Evolutionary conservation across 2,888 invertebrate genomes (phyloP).

Genomic region (Callyntrura sp.): DNA sequence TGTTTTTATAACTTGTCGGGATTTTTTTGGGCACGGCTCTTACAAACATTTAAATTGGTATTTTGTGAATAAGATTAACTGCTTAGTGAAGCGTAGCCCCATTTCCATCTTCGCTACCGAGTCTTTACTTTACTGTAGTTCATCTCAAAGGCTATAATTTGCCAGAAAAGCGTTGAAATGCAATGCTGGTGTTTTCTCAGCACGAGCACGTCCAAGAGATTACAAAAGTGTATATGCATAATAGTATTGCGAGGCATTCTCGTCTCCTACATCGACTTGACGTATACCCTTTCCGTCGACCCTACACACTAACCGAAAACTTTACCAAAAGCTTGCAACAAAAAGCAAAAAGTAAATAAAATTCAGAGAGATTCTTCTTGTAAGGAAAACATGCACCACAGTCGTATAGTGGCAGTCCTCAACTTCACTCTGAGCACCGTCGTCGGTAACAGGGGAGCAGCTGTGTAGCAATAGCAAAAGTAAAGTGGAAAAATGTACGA

Average conservation of each 20-base stretch:
- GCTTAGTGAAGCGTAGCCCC: constrained; percentile 15
- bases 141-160: constrained; percentile 39
- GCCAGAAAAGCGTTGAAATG: constrained; percentile 50
- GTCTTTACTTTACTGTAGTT: constrained; percentile 1
- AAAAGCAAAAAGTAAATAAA: constrained; percentile 44
- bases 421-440: background rate
- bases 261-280: constrained; percentile 26
- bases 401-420: background rate
- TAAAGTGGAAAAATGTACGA: constrained; percentile 24
- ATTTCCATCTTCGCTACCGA: constrained; percentile 19
- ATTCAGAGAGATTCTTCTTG: constrained; percentile 16
- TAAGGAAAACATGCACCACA: constrained; percentile 3
- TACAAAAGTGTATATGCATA: constrained; percentile 16
- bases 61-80: constrained; percentile 44
- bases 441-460: background rate
- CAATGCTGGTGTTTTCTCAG: constrained; percentile 43
- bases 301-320: background rate
- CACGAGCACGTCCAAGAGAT: constrained; percentile 54
- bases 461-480: constrained; percentile 8
- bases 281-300: background rate
- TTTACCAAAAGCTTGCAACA: constrained; percentile 31
- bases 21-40: constrained; percentile 45
- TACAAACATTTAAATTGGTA: constrained; percentile 37
- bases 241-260: background rate
- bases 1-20: constrained; percentile 40